A percentile compares a stretch with the other conserved stretches of the same genome.
Conservation (phyloP, 2,113 vertebrate genomes). For the Lepisosteus osseus region DNA sequence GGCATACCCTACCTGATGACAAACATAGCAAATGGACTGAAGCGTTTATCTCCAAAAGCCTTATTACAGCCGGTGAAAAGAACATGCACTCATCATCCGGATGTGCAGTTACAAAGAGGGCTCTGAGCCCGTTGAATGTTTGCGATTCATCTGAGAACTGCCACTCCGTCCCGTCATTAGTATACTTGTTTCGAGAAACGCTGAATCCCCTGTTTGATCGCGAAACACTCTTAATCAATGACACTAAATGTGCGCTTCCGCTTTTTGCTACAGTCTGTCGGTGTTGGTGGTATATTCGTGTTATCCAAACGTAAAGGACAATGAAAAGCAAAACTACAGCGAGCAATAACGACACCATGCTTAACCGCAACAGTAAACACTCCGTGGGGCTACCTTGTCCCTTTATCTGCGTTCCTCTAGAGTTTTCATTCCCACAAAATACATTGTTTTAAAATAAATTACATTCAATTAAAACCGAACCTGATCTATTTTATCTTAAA, state of each 20-base stretch:
- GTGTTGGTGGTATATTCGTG: slow-evolving; percentile 43
- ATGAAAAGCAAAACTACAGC: slow-evolving; percentile 25
- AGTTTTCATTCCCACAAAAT: not conserved
- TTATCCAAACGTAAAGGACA: slow-evolving; percentile 45
- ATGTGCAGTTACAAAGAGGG: slow-evolving; percentile 85
- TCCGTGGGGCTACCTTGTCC: slow-evolving; percentile 49
- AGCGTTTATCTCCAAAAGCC: slow-evolving; percentile 59
- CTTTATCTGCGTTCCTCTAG: slow-evolving; percentile 44
- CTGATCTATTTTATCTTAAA: too few species aligned
- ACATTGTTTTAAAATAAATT: not conserved
- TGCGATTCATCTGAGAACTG: not conserved
- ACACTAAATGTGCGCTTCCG: slow-evolving; percentile 14
- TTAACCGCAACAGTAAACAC: slow-evolving; percentile 43
- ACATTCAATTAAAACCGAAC: too few species aligned
- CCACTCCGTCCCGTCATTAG: not conserved
- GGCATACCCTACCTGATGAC: slow-evolving; percentile 78
- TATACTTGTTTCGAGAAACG: not conserved
- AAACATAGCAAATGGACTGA: slow-evolving; percentile 79
- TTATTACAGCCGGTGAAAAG: slow-evolving; percentile 82
- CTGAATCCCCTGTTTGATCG: not conserved
- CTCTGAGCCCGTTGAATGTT: slow-evolving; percentile 26
- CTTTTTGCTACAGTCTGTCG: slow-evolving; percentile 8
- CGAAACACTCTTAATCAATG: not conserved
- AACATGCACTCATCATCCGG: slow-evolving; percentile 97
- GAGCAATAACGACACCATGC: slow-evolving; percentile 56